Evolutionary conservation across 2,888 invertebrate species (phyloP).

Genomic region (Perdita meconis): DNA sequence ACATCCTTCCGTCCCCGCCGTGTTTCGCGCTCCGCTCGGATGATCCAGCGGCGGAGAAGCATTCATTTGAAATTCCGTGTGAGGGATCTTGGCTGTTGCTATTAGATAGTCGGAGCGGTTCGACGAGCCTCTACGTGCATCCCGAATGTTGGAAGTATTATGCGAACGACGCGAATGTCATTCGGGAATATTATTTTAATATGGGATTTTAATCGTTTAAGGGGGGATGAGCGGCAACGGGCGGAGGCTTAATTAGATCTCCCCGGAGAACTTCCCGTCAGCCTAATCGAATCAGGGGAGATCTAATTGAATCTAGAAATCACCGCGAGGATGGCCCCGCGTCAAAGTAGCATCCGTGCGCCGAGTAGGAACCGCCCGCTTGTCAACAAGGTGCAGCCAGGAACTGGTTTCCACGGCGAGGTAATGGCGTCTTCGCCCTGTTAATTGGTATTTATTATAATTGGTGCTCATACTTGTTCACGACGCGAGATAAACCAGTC

Average conservation of each 20-base stretch:
- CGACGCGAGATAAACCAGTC: conserved; percentile 63
- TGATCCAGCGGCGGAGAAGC: conserved; percentile 29
- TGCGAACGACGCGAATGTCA: too few species aligned
- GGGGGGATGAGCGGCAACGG: neutral
- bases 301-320: conserved; percentile 50
- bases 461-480: conserved; percentile 78
- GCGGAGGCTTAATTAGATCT: conserved; percentile 31
- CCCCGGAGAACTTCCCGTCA: neutral
- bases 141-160: too few species aligned
- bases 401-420: conserved; percentile 66
- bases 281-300: conserved; percentile 12
- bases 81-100: neutral
- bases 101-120: neutral
- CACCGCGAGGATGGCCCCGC: conserved; percentile 20
- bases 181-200: too few species aligned
- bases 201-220: neutral
- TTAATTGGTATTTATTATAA: conserved; percentile 84
- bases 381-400: conserved; percentile 58
- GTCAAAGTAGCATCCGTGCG: conserved; percentile 49
- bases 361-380: conserved; percentile 52
- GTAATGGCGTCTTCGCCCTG: conserved; percentile 78
- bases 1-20: conserved; percentile 51
- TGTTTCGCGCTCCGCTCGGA: conserved; percentile 14
- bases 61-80: conserved; percentile 31
- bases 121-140: neutral